These are phyloP conservation scores for Chionis minor DNA, from an alignment of 2,113 vertebrate genomes.

Conservation along the genomic window DNA sequence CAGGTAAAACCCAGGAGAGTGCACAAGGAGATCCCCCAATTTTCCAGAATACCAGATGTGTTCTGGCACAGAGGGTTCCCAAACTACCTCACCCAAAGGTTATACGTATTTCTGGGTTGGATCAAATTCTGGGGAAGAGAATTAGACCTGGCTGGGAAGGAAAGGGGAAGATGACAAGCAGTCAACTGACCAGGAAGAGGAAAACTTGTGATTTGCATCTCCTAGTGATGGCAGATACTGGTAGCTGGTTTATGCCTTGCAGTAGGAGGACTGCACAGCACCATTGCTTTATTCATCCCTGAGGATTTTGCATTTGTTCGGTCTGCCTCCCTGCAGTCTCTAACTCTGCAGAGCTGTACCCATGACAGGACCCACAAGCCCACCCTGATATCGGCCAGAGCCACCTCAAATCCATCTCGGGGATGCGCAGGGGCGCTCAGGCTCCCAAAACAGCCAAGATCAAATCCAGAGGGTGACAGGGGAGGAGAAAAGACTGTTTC, in stretches of 20 bases:
- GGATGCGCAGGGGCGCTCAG: neutral
- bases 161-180: neutral
- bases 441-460: neutral
- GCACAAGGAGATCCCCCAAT: neutral
- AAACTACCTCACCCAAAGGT: neutral
- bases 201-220: neutral
- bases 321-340: neutral
- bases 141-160: neutral
- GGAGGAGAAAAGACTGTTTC: neutral
- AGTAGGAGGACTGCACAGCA: neutral
- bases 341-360: neutral
- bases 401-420: neutral
- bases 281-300: neutral
- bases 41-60: neutral
- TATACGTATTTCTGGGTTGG: neutral
- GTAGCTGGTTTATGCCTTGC: neutral
- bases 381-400: neutral
- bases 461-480: rapidly evolving
- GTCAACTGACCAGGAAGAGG: neutral
- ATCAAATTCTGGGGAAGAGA: neutral
- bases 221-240: neutral
- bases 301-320: neutral
- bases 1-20: neutral
- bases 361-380: neutral
- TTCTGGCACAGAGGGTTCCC: neutral